These are phyloP conservation scores for Caerostris darwini DNA, from an alignment of 1,140 invertebrate genomes.

Conservation along the genomic window DNA sequence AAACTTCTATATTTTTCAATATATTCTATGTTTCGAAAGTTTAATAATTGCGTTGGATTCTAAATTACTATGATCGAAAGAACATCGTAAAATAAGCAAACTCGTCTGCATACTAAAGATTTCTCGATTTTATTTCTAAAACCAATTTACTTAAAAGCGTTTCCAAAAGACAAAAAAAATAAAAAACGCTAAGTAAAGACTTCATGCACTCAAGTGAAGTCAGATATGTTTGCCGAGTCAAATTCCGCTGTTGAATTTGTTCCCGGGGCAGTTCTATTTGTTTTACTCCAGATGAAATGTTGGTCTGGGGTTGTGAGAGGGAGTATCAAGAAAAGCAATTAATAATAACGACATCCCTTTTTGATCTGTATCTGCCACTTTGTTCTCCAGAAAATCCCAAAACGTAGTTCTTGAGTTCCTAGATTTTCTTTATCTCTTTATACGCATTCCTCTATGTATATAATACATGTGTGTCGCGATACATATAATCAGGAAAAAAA, in stretches of 20 bases:
- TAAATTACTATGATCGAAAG: no score
- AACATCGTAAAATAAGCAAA: neutral
- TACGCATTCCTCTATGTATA: neutral
- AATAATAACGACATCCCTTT: slow-evolving; percentile 15
- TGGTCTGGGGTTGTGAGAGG: neutral
- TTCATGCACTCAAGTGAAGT: neutral
- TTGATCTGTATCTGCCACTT: neutral
- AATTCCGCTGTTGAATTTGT: neutral
- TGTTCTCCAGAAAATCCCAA: neutral
- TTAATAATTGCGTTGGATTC: no score
- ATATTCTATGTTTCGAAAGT: no score
- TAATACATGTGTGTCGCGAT: neutral
- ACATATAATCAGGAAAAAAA: neutral
- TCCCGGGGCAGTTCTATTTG: neutral
- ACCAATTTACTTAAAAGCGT: neutral
- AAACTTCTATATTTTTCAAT: no score
- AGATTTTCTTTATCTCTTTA: slow-evolving; percentile 1
- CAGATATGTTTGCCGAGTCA: neutral
- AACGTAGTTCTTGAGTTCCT: neutral
- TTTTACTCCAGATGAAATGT: neutral
- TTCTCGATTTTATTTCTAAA: neutral
- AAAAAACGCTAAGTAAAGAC: neutral
- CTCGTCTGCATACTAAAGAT: neutral
- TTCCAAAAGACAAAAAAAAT: neutral
- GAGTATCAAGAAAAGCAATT: slow-evolving; percentile 17